Percentiles rank a stretch among this genome's conserved stretches.
These are phyloP conservation scores for Drosophila longiperda DNA, from an alignment of 2,888 invertebrate genomes.

Conservation along the genomic window DNA sequence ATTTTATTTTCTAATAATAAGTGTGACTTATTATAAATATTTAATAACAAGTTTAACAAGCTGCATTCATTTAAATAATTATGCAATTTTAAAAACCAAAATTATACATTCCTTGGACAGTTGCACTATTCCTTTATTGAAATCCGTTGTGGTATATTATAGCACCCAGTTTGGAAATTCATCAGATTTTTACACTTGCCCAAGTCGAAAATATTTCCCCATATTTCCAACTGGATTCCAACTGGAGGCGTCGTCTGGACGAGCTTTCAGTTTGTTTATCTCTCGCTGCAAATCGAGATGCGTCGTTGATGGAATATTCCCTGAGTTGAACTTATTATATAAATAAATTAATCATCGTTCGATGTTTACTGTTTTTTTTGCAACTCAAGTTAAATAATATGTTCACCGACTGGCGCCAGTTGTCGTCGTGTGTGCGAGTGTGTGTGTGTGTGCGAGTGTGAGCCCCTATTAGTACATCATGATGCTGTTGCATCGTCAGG, in stretches of 20 bases:
- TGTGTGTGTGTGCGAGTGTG: constrained; percentile 3
- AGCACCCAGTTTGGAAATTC: too few relatives aligned
- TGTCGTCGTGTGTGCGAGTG: neutral
- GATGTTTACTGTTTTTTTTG: neutral
- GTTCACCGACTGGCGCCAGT: constrained; percentile 48
- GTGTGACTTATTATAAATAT: too few relatives aligned
- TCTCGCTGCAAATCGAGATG: neutral
- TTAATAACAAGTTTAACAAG: too few relatives aligned
- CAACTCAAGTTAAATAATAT: constrained; percentile 5
- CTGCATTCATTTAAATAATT: too few relatives aligned
- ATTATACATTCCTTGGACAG: too few relatives aligned
- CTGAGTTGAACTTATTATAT: neutral
- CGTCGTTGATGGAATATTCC: neutral
- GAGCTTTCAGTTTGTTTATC: neutral
- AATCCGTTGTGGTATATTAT: too few relatives aligned
- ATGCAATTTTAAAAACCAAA: too few relatives aligned
- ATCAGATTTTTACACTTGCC: too few relatives aligned
- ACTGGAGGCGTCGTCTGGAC: neutral
- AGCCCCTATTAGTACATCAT: constrained; percentile 38
- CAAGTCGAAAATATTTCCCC: too few relatives aligned
- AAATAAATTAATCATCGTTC: neutral
- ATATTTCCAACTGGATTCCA: too few relatives aligned
- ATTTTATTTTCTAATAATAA: too few relatives aligned
- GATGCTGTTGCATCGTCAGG: constrained; percentile 36
- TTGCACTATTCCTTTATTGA: too few relatives aligned